phyloP scores from a whole-genome alignment of 2,888 invertebrate genomes.

The Sminthurinus aureus region DNA sequence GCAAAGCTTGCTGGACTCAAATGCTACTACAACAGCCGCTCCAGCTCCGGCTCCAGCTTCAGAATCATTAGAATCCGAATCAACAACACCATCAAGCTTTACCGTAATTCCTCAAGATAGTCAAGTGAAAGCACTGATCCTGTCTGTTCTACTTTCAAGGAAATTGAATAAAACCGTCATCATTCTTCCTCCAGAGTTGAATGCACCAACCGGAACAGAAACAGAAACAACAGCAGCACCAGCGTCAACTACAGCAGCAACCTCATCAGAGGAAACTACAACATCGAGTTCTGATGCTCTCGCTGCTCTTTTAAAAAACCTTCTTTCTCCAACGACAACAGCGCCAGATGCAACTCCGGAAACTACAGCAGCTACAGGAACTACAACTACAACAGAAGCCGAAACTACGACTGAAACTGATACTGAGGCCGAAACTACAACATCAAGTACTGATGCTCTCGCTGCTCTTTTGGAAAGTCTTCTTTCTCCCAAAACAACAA shows the following conservation, averaged over 20 bases:
- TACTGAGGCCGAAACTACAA: background rate
- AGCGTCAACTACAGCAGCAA: background rate
- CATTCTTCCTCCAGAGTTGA: no score
- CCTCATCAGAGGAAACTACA: background rate
- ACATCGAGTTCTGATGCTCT: background rate
- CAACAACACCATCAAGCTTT: background rate
- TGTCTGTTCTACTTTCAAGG: background rate
- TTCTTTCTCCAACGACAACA: background rate
- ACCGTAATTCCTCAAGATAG: background rate
- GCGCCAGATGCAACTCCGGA: background rate
- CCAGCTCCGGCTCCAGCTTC: background rate
- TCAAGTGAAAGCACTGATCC: background rate
- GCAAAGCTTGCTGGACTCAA: background rate
- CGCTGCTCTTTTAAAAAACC: background rate
- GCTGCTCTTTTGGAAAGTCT: slow-evolving; percentile 9
- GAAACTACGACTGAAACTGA: background rate
- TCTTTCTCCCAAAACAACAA: background rate
- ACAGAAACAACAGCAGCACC: background rate
- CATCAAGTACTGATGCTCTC: background rate
- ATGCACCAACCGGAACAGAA: background rate
- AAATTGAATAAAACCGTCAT: background rate
- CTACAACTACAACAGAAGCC: background rate
- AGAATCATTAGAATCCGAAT: no score
- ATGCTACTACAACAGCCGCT: background rate
- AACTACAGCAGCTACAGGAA: background rate